A percentile compares a stretch with the other conserved stretches of the same genome.
These are phyloP conservation scores for Hyperoodon ampullatus DNA, from an alignment of 2,113 vertebrate species.

Conservation along the genomic window DNA sequence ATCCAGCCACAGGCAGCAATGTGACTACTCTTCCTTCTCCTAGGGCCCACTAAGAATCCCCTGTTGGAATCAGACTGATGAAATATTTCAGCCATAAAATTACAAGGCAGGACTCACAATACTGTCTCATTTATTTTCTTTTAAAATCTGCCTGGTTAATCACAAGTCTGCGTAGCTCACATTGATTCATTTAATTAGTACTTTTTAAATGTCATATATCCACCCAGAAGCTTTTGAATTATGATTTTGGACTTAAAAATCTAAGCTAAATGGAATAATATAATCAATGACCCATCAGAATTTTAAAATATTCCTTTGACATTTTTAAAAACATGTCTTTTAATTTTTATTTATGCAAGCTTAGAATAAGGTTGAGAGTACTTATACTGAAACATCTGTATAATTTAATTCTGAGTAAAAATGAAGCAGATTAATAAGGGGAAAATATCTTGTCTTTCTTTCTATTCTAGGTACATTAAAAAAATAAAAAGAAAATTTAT, in stretches of 20 bases:
- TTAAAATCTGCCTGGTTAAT: neutral
- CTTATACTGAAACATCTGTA: neutral
- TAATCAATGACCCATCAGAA: neutral
- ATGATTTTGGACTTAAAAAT: slow-evolving; percentile 19
- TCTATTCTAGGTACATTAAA: slow-evolving; percentile 22
- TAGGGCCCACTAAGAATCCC: neutral
- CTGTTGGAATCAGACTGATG: neutral
- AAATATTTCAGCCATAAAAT: slow-evolving; percentile 1
- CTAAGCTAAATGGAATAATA: neutral
- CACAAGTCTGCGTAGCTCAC: neutral
- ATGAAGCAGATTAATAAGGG: neutral
- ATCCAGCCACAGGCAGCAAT: neutral
- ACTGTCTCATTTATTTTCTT: neutral
- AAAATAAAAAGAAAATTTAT: slow-evolving; percentile 27
- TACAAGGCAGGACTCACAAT: neutral
- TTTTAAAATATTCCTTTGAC: slow-evolving; percentile 1
- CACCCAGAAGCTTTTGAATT: neutral
- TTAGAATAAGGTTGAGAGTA: neutral
- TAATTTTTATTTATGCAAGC: neutral
- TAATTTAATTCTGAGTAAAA: slow-evolving; percentile 8
- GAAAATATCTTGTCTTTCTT: neutral
- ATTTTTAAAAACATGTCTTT: neutral
- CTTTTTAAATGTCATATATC: slow-evolving; percentile 7
- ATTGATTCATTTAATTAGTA: slow-evolving; percentile 15
- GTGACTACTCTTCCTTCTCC: neutral